phyloP scores from a whole-genome alignment of 1,140 invertebrate species.

The Dinoponera quadriceps region DNA sequence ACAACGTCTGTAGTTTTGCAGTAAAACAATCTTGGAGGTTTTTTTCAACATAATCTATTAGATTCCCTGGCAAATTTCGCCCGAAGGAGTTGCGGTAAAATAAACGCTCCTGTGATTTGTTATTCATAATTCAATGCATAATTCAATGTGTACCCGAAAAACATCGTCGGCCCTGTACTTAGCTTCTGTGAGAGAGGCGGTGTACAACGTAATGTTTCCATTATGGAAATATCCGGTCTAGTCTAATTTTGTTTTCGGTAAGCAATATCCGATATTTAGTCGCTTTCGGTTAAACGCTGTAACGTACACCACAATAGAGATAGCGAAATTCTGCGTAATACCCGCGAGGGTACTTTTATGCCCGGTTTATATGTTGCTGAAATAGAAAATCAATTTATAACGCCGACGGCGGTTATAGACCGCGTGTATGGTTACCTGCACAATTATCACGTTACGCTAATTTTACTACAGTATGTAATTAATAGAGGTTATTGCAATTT shows the following conservation, averaged over 20 bases:
- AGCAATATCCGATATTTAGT: constrained; percentile 41
- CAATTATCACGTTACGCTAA: constrained; percentile 52
- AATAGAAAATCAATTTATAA: constrained; percentile 54
- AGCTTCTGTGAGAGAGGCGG: constrained; percentile 39
- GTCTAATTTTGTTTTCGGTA: constrained; percentile 47
- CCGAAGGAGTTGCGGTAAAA: constrained; percentile 8
- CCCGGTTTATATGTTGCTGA: constrained; percentile 32
- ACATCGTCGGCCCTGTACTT: constrained; percentile 41
- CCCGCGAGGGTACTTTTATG: constrained; percentile 36
- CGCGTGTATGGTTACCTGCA: constrained; percentile 32
- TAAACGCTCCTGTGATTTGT: constrained; percentile 38
- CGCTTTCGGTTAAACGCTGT: constrained; percentile 31
- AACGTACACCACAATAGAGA: not conserved
- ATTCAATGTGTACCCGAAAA: constrained; percentile 52
- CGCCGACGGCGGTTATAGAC: constrained; percentile 21
- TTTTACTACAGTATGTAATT: constrained; percentile 54
- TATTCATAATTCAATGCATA: constrained; percentile 59
- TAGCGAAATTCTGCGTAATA: constrained; percentile 37
- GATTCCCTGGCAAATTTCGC: not conserved
- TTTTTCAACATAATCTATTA: not conserved
- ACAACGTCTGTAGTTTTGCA: constrained; percentile 14
- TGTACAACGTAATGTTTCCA: constrained; percentile 48
- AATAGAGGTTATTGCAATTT: constrained; percentile 65
- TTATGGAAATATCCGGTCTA: constrained; percentile 51
- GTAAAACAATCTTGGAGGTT: not conserved